Evolutionary conservation across 2,113 vertebrate species (phyloP), one percentile per base, ranked within the genome.

Genomic region (Columba livia): DNA sequence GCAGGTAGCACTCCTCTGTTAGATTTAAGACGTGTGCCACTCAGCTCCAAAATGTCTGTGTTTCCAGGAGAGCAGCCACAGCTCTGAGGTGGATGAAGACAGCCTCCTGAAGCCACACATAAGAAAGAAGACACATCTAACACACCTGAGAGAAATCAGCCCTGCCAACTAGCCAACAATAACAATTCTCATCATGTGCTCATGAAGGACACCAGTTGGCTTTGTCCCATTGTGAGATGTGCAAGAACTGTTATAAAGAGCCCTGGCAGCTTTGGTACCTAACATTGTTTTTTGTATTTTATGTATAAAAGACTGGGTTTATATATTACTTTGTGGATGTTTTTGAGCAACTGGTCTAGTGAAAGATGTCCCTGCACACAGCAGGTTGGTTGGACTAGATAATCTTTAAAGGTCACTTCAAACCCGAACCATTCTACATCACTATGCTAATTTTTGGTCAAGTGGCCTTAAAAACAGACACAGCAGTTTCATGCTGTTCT

Each of bases 241-340:
- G 7, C 23, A 80, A 48, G 16, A 60, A 16, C 10, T 48, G 8
- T 26, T 57, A 36, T 6, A 36, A 66, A 51, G 3, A 42, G 10
- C 36, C 17, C 9, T 28, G 26, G 29, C 19, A 88, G 51, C 32
- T 21, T 40, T 19, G 16, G 14, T 21, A 34, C 12, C 12, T 34
- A 48, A 34, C 14, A 40, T 5, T 24, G 7, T 4, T 7, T 69
- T 62, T 62, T 80, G 31, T 29, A 20, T 51, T 44, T 65, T 24
- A 58, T 11, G 16, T 19, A 38, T 8, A 53, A 53, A 79, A 5
- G 16, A 54, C 24, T 50, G 12, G 1, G 0, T 74, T 74, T 69
- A 31, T 17, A 15, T 50, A 57, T 34, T 34, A 34, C 20, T 6
- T 4, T 11, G 3, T 48, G 11, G 28, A 8, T 0, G 5, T 5